Conservation (phyloP, 2,888 invertebrate genomes). For the Gymnoscelis rufifasciata region DNA sequence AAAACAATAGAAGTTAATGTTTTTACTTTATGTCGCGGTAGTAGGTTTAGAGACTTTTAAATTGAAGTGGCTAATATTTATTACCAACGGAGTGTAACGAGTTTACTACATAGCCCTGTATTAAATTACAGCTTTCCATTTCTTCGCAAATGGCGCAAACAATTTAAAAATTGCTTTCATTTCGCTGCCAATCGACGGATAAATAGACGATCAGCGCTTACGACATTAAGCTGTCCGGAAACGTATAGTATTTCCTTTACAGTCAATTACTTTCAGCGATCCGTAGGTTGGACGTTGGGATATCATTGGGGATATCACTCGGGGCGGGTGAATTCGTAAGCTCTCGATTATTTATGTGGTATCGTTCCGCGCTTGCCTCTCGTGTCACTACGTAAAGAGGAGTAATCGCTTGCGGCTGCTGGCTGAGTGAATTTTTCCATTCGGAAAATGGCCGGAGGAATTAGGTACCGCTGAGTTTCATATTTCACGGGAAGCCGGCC, state of each 20-base stretch:
- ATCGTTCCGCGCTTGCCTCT: slow-evolving; percentile 43
- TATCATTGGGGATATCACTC: slow-evolving; percentile 38
- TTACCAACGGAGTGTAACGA: background rate
- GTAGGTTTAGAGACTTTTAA: too few relatives aligned
- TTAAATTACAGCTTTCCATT: slow-evolving; percentile 1
- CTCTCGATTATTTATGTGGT: slow-evolving; percentile 70
- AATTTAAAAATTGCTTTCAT: slow-evolving; percentile 21
- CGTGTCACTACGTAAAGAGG: slow-evolving; percentile 62
- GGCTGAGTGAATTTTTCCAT: slow-evolving; percentile 69
- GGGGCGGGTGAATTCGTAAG: slow-evolving; percentile 60
- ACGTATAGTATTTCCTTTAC: slow-evolving; percentile 38
- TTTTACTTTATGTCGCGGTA: too few relatives aligned
- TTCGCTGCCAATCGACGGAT: slow-evolving; percentile 16
- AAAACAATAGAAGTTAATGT: too few relatives aligned
- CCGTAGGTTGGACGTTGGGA: slow-evolving; percentile 57
- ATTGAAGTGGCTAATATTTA: too few relatives aligned
- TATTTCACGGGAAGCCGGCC: slow-evolving; percentile 53
- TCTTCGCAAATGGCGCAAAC: background rate
- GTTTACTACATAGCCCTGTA: background rate
- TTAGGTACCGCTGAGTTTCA: slow-evolving; percentile 60
- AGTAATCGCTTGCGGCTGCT: slow-evolving; percentile 68
- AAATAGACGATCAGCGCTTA: slow-evolving; percentile 22
- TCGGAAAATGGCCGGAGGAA: slow-evolving; percentile 66
- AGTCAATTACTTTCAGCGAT: slow-evolving; percentile 50
- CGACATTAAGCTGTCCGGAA: slow-evolving; percentile 21